Conservation (phyloP, 2,113 vertebrate genomes). For the Campylorhamphus procurvoides region DNA sequence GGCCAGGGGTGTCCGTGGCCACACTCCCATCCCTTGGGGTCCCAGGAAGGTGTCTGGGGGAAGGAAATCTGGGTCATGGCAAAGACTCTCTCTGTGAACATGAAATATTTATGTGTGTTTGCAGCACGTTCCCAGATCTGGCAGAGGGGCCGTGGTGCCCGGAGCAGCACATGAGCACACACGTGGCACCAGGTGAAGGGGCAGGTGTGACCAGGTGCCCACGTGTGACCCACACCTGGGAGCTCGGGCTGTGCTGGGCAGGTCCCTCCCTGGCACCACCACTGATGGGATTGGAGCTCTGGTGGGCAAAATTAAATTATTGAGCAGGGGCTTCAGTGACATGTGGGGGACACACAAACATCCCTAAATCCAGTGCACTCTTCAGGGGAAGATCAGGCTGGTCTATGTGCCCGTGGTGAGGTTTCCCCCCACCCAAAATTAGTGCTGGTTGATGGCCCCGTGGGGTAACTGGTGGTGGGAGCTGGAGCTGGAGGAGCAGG, state of each 20-base stretch:
- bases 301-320: too few species aligned
- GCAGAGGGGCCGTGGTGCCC: background rate
- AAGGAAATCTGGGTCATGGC: background rate
- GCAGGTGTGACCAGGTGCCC: background rate
- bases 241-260: too few species aligned
- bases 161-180: fast-evolving
- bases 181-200: fast-evolving
- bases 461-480: background rate
- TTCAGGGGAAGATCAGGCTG: too few species aligned
- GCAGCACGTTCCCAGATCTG: background rate
- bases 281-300: too few species aligned
- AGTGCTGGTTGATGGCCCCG: fast-evolving
- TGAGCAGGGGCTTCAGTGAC: too few species aligned
- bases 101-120: constrained; percentile 11
- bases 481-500: fast-evolving
- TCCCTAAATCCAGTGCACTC: too few species aligned
- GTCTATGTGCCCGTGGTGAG: background rate
- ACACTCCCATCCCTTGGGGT: background rate
- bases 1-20: fast-evolving
- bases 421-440: background rate
- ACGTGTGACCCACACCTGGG: too few species aligned
- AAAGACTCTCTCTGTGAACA: background rate
- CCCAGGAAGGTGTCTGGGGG: background rate
- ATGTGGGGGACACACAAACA: too few species aligned
- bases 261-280: too few species aligned